A percentile compares a stretch with the other conserved stretches of the same genome.
These are phyloP conservation scores for Anabas testudineus DNA, from an alignment of 2,797 vertebrate genomes.

Conservation along the genomic window DNA sequence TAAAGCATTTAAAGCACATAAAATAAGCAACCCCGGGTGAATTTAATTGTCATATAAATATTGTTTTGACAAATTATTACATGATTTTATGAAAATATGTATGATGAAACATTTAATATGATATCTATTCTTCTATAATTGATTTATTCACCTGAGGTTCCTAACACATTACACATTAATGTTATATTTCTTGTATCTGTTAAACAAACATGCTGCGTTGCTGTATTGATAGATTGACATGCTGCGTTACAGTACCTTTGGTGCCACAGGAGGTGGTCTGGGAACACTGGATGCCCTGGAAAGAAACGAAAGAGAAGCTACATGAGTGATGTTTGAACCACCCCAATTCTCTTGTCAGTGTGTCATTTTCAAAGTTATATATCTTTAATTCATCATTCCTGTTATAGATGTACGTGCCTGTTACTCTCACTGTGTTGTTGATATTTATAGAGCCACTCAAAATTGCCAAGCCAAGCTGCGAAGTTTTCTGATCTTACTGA, in stretches of 20 bases:
- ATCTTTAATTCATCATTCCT: too few species aligned
- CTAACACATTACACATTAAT: background rate
- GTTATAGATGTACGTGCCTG: conserved; percentile 1
- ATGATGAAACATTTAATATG: background rate
- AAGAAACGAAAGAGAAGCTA: conserved; percentile 13
- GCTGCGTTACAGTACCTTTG: conserved; percentile 84
- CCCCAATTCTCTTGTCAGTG: background rate
- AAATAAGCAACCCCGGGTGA: conserved; percentile 42
- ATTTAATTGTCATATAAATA: background rate
- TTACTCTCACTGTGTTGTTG: conserved; percentile 15
- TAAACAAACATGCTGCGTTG: conserved; percentile 23
- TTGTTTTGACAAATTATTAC: background rate
- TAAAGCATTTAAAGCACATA: background rate
- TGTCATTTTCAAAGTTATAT: too few species aligned
- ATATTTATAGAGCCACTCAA: conserved; percentile 36
- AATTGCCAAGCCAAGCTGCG: conserved; percentile 7
- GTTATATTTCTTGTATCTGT: background rate
- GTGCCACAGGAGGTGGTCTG: conserved; percentile 87
- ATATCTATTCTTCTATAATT: background rate
- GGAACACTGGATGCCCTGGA: conserved; percentile 83
- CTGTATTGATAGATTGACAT: conserved; percentile 64
- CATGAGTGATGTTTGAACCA: conserved; percentile 16
- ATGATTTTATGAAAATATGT: background rate
- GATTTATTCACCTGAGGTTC: conserved; percentile 13
- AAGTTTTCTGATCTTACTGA: conserved; percentile 10